Conservation (phyloP, 1,140 invertebrate genomes). For the Ceratoteleas bidentatus region DNA sequence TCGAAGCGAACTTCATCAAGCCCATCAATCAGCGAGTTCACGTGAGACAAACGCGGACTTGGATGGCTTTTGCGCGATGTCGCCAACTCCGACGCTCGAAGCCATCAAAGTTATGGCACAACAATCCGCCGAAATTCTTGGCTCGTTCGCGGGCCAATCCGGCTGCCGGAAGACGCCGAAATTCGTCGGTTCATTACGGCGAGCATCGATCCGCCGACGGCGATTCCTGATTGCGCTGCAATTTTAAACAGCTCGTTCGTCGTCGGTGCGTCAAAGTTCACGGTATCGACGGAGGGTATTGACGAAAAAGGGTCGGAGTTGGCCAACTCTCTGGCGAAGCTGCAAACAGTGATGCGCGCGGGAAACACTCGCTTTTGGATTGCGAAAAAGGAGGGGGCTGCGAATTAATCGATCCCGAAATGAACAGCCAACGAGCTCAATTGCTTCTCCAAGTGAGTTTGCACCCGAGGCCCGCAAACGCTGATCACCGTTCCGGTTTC, state of each 20-base stretch:
- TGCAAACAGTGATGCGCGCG: constrained; percentile 8
- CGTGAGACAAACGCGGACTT: not conserved
- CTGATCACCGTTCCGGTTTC: too few relatives aligned
- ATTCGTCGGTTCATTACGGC: too few relatives aligned
- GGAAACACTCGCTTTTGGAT: constrained; percentile 27
- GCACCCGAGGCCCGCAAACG: too few relatives aligned
- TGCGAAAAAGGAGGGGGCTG: constrained; percentile 6
- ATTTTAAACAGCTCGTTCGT: constrained; percentile 34
- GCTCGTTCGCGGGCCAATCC: not conserved
- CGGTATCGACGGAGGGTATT: too few relatives aligned
- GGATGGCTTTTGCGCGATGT: not conserved
- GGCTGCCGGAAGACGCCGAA: too few relatives aligned
- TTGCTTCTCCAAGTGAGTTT: too few relatives aligned
- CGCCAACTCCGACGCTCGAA: not conserved
- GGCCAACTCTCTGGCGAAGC: not conserved
- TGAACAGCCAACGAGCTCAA: constrained; percentile 1
- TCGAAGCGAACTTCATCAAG: not conserved
- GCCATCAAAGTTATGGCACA: constrained; percentile 30
- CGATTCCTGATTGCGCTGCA: constrained; percentile 19
- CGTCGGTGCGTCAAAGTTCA: not conserved
- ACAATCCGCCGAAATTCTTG: constrained; percentile 37
- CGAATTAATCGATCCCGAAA: constrained; percentile 32
- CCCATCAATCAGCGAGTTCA: not conserved
- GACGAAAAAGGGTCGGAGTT: too few relatives aligned
- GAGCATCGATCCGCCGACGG: too few relatives aligned